Evolutionary conservation across 2,888 invertebrate species (phyloP), one percentile per base, ranked within the genome.

Genomic region (Noctua janthe): DNA sequence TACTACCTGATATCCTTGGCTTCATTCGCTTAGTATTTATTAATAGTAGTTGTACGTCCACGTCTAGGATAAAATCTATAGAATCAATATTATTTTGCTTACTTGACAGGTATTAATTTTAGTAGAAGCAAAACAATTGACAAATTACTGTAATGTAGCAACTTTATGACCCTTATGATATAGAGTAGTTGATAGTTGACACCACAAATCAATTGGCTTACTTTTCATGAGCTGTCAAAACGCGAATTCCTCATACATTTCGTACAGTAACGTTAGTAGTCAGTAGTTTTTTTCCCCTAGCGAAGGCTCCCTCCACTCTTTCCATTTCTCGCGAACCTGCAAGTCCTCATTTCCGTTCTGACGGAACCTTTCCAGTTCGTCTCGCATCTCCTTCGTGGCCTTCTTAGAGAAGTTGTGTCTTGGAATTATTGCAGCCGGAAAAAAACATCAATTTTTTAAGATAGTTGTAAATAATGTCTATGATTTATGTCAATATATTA

Each of bases 1-100:
- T 62, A 85, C 74, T 75, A 71, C 79, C 64, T 77, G 86, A 51
- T 86, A 56, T 67, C 86, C 85, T 85, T 85, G 86, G 67, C 70
- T 85, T 54, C 78, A 29, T 64, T 85, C 13, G 29, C 15, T 15
- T 71, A 43, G 64, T 29, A 20, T 76, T 76, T 72, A 82, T 62
- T 82, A 76, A 49, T 80, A 80, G 51, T 54, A 39, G 20, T 70
- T 69, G 47, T n/a, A 51, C 13, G 49, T 49, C 66, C 39, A 74
- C 2, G 29, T 29, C 54, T 81, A 81, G 47, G 67, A 70, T 81
- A 54, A 23, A 35, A 74, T 74, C 54, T 62, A 20, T 17, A 23
- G 49, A 51, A n/a, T 62, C 17, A 11, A 35, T n/a, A 47, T 29
- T 81, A 70, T 70, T 74, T 73, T 70, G 6, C 20, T 7, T 39